Base-by-base conservation (phyloP, 1,140 invertebrate genomes). In the Drosophila willistoni region DNA sequence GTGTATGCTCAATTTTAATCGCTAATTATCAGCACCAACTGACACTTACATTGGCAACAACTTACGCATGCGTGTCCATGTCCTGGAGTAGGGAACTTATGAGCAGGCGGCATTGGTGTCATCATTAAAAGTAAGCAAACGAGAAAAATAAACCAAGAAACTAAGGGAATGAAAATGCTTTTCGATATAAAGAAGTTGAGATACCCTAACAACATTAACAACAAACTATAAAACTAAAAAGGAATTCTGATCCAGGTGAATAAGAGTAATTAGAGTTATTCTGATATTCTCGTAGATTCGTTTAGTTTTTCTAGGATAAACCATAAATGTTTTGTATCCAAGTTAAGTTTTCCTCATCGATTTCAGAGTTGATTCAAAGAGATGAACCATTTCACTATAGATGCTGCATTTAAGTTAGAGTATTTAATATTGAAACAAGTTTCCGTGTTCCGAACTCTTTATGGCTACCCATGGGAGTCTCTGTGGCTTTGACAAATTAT, bases 11-110 rank as follows among this genome's bases (percentile, higher is more conserved):
- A 79, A 22, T 64, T 68, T 76, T 89, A 89, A 89, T 87, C 85
- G 84, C 77, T 89, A 89, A 89, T 89, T 89, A 89, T 89, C 84
- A 84, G 80, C 71, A 34, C 63, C 81, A 71, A 84, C 85, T 90
- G 84, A 89, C 84, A 89, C 77, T 89, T 87, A 89, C 84, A 84
- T 61, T 71, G 84, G 71, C 80, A 89, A 84, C 71, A 82, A 75
- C 84, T 87, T 87, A 83, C 79, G 84, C 84, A 81, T 89, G 84
- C 85, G 81, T 89, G 84, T 89, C 69, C 66, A 60, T 63, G 83
- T 77, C 83, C 77, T 86, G 76, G 39, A 42, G 13, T n/a, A n/a
- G 14, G 19, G 41, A 34, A 67, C 70, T 82, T 86, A 86, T 87
- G 79, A 86, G 69, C 71, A 71, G 64, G 64, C 62, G 47, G 71